Evolutionary conservation across 2,113 vertebrate species (phyloP).

Genomic region (Empidonax traillii): DNA sequence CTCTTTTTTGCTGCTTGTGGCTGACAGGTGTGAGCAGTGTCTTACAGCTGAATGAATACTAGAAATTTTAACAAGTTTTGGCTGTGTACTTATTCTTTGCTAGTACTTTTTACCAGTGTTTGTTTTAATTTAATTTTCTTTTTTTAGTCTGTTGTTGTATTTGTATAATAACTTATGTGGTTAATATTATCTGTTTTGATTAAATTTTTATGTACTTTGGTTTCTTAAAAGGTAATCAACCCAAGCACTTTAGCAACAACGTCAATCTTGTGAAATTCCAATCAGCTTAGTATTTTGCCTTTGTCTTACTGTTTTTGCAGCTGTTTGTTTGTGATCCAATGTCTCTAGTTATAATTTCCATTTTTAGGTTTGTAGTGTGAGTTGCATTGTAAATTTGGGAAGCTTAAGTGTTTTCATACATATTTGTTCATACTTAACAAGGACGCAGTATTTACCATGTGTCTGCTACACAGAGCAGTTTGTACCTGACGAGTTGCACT

Average conservation of each 20-base stretch:
- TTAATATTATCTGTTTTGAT: constrained; percentile 46
- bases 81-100: constrained; percentile 39
- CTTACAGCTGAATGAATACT: background rate
- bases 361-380: background rate
- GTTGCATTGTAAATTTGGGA: background rate
- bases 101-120: constrained; percentile 33
- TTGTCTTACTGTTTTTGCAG: background rate
- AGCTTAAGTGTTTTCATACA: background rate
- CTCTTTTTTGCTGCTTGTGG: constrained; percentile 12
- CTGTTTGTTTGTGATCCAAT: background rate
- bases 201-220: constrained; percentile 41
- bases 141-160: constrained; percentile 40
- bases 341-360: background rate
- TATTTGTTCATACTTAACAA: background rate
- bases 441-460: background rate
- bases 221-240: constrained; percentile 42
- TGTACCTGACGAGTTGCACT: background rate
- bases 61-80: constrained; percentile 1
- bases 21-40: background rate
- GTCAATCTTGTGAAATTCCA: constrained; percentile 63
- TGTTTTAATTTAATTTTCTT: constrained; percentile 69
- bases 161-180: constrained; percentile 46
- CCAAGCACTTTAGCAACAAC: constrained; percentile 72
- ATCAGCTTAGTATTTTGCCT: constrained; percentile 53
- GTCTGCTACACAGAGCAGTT: background rate